Evolutionary conservation across 2,888 invertebrate genomes (phyloP).

Genomic region (Eustalomyia histrio): DNA sequence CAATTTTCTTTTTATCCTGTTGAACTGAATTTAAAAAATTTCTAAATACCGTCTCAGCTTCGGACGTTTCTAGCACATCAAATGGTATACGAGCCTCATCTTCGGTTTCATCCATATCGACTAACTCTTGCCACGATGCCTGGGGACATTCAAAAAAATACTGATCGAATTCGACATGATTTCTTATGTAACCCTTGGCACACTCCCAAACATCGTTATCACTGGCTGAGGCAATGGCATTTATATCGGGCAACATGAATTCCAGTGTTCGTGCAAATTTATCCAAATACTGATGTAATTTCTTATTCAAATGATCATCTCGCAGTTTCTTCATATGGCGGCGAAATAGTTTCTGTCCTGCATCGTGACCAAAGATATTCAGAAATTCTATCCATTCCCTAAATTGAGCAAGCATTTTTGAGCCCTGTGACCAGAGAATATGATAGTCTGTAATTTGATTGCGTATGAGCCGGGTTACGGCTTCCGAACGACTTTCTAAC

Average conservation of each 20-base stretch:
- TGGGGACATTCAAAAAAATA: conserved; percentile 94
- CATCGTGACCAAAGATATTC: conserved; percentile 93
- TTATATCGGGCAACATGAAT: conserved; percentile 88
- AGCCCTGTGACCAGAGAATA: conserved; percentile 92
- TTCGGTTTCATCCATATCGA: conserved; percentile 82
- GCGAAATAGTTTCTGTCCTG: conserved; percentile 88
- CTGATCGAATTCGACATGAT: conserved; percentile 95
- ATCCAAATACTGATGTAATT: conserved; percentile 88
- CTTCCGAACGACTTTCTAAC: conserved; percentile 93
- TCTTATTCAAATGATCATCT: conserved; percentile 88
- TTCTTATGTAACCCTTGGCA: conserved; percentile 90
- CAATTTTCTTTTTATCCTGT: conserved; percentile 93
- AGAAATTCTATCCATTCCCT: conserved; percentile 94
- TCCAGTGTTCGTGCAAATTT: conserved; percentile 88
- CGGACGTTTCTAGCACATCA: conserved; percentile 93
- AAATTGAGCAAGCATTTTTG: conserved; percentile 91
- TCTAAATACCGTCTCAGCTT: conserved; percentile 95
- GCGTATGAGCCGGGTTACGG: conserved; percentile 91
- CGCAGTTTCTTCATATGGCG: conserved; percentile 89
- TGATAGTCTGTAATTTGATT: conserved; percentile 90
- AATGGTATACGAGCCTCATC: conserved; percentile 92
- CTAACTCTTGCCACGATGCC: conserved; percentile 87
- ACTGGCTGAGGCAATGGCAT: conserved; percentile 81
- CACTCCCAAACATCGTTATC: conserved; percentile 90
- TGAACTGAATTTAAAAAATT: conserved; percentile 94